These are phyloP conservation scores for Onthophagus taurus DNA, from an alignment of 1,140 invertebrate species.

Conservation along the genomic window DNA sequence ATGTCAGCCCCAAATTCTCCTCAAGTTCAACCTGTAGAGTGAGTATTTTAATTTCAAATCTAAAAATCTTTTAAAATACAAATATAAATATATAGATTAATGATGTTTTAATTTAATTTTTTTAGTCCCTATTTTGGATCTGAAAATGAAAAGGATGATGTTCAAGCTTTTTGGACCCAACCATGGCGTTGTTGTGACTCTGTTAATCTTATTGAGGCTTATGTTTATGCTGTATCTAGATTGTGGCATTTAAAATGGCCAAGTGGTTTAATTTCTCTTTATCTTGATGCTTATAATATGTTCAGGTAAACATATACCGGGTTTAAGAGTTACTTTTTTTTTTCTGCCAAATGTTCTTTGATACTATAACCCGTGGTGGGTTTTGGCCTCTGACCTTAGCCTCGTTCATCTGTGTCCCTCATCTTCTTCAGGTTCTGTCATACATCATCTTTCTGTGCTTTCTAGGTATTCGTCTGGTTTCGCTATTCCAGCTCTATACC, in stretches of 20 bases:
- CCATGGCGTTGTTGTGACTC: slow-evolving; percentile 45
- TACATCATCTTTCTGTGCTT: too few relatives aligned
- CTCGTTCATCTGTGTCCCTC: too few relatives aligned
- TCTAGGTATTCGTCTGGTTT: too few relatives aligned
- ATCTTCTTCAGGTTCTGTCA: too few relatives aligned
- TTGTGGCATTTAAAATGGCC: slow-evolving; percentile 59
- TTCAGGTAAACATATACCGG: slow-evolving; percentile 35
- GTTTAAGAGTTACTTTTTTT: too few relatives aligned
- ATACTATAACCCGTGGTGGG: too few relatives aligned
- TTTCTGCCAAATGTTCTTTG: too few relatives aligned
- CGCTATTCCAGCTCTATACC: too few relatives aligned
- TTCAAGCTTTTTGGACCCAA: slow-evolving; percentile 51
- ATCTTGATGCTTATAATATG: slow-evolving; percentile 49
- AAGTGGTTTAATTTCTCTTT: slow-evolving; percentile 46
- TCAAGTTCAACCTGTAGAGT: slow-evolving; percentile 14
- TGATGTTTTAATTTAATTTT: slow-evolving; percentile 12
- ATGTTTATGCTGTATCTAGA: slow-evolving; percentile 44
- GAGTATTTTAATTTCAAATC: background rate
- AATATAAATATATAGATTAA: background rate
- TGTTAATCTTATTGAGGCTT: slow-evolving; percentile 52
- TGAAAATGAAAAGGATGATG: slow-evolving; percentile 52
- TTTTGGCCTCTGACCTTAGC: too few relatives aligned
- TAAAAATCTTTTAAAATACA: slow-evolving; percentile 15
- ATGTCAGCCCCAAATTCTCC: slow-evolving; percentile 17
- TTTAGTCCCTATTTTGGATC: slow-evolving; percentile 47